Evolutionary conservation across 1,140 invertebrate genomes (phyloP), one percentile per base, ranked within the genome.

Genomic region (Eumaeus atala): DNA sequence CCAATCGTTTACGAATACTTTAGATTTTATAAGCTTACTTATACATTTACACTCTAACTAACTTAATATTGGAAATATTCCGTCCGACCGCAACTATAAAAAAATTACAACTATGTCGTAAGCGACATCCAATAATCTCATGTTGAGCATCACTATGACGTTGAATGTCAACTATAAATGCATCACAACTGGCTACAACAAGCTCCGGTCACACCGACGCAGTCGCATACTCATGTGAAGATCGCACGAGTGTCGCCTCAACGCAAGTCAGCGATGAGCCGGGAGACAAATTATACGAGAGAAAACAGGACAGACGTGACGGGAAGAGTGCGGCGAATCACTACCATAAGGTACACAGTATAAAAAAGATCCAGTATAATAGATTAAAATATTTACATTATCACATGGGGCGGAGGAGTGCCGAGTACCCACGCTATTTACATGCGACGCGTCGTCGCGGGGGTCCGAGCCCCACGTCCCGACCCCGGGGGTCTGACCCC

Each of bases 1-100:
- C 62, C 83, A 78, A 77, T 75, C 65, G 67, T 77, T 75, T 77
- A 12, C 16, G 16, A 44, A 9, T 17, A 14, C 16, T 44, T 16
- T 9, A 8, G n/a, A 28, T 47, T 73, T 66, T 78, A 70, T 73
- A 70, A 84, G 70, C 21, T 62, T 79, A 69, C 80, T 77, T 85
- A 77, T 75, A 84, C 78, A 82, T 67, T 68, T 73, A 74, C 77
- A 69, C 60, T 50, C 62, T 67, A 59, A 62, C 62, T 72, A 67
- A 54, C 64, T 66, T 70, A 73, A 66, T 58, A 53, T 64, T 61
- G 62, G 54, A 66, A 62, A 66, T 54, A 67, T 51, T 71, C 51
- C 64, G 58, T 53, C 48, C 61, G 54, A 60, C 59, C 54, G 65
- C 67, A 74, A 67, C 72, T 79, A 79, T 77, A 75, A 70, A 72